Conservation (phyloP, 2,113 vertebrate species). For the Glaucomys volans region DNA sequence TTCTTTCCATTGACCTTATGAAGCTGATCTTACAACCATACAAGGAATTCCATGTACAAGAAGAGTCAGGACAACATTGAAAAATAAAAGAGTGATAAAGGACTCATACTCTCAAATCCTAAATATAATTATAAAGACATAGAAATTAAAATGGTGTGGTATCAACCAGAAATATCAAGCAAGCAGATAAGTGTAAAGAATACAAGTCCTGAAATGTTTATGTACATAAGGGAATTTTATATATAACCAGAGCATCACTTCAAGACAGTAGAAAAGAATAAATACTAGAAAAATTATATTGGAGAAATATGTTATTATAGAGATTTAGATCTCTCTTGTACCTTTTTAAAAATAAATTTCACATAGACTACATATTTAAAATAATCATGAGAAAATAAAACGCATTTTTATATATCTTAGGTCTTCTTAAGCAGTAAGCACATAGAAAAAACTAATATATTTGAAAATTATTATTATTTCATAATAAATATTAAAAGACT, state of each 20-base stretch:
- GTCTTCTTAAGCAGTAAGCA: background rate
- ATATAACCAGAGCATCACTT: background rate
- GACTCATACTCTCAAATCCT: background rate
- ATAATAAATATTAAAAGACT: background rate
- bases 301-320: background rate
- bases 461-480: too few relatives aligned
- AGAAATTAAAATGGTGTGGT: background rate
- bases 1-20: background rate
- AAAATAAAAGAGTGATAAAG: background rate
- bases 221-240: background rate
- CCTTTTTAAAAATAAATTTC: conserved; percentile 1
- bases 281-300: background rate
- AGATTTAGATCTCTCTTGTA: background rate
- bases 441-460: background rate
- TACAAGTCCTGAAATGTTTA: background rate
- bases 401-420: background rate
- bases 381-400: background rate
- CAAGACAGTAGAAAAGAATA: background rate
- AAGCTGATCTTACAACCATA: background rate
- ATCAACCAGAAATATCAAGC: background rate
- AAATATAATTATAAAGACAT: background rate
- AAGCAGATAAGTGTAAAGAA: background rate
- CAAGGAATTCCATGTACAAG: background rate
- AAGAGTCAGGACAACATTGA: background rate
- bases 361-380: background rate